Evolutionary conservation across 2,797 vertebrate genomes (phyloP).

Genomic region (Selene dorsalis): DNA sequence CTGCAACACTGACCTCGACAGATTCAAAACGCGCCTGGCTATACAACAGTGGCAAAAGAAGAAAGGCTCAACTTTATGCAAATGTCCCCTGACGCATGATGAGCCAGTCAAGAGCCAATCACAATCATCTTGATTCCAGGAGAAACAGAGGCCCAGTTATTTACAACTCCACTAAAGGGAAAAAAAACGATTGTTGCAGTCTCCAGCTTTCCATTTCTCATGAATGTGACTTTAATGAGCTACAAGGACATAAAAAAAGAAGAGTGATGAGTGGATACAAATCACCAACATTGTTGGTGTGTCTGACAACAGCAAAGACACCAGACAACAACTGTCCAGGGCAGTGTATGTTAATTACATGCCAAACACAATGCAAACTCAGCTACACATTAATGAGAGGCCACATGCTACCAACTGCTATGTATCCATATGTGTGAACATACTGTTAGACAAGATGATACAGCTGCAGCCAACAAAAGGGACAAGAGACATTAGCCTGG

Average conservation of each 20-base stretch:
- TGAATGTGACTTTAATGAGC: neutral
- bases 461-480: slow-evolving; percentile 5
- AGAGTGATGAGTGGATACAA: neutral
- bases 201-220: neutral
- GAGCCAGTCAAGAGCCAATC: neutral
- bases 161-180: neutral
- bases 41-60: neutral
- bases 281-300: neutral
- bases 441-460: neutral
- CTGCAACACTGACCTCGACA: neutral
- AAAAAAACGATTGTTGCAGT: neutral
- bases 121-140: neutral
- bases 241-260: neutral
- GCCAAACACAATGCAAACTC: neutral
- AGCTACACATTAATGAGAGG: neutral
- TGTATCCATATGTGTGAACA: neutral
- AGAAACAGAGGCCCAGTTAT: neutral
- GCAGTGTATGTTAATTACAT: neutral
- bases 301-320: neutral
- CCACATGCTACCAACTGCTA: neutral
- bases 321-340: neutral
- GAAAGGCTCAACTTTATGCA: neutral
- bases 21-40: neutral
- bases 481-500: neutral
- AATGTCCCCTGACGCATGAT: neutral